Evolutionary conservation across 1,140 invertebrate species (phyloP).

Genomic region (Pachypsylla venusta): DNA sequence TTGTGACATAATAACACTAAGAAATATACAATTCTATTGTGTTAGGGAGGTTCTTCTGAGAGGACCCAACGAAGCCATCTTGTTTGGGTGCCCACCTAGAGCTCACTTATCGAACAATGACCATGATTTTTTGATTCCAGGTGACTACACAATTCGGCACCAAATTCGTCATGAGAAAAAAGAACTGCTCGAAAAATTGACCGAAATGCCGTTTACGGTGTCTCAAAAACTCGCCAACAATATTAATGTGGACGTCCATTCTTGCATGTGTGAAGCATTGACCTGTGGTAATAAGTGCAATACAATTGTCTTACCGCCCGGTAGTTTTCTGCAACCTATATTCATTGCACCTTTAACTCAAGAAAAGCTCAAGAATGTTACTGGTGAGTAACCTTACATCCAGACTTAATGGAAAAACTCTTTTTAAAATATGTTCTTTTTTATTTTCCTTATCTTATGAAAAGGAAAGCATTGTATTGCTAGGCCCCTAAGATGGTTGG

Average conservation of each 20-base stretch:
- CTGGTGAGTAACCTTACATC: conserved; percentile 31
- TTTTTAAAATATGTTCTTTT: background rate
- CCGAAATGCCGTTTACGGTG: conserved; percentile 56
- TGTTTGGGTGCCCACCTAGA: too few relatives aligned
- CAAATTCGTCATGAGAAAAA: conserved; percentile 80
- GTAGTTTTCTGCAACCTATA: conserved; percentile 42
- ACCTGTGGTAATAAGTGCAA: conserved; percentile 62
- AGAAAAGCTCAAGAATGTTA: conserved; percentile 42
- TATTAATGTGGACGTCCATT: conserved; percentile 47
- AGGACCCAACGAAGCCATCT: too few relatives aligned
- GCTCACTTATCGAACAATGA: too few relatives aligned
- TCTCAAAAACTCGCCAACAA: conserved; percentile 56
- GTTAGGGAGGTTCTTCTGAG: too few relatives aligned
- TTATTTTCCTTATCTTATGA: background rate
- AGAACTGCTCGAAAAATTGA: conserved; percentile 70
- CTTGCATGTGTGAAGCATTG: conserved; percentile 39
- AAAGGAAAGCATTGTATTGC: too few relatives aligned
- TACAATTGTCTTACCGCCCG: conserved; percentile 41
- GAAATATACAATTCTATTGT: too few relatives aligned
- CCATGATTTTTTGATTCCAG: conserved; percentile 29
- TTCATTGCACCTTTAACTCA: conserved; percentile 56
- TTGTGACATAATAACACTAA: too few relatives aligned
- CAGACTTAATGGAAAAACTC: conserved; percentile 17
- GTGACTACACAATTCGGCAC: conserved; percentile 76
- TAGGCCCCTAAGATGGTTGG: too few relatives aligned